Evolutionary conservation across 2,888 invertebrate genomes (phyloP).

Genomic region (Caenorhabditis sp.): DNA sequence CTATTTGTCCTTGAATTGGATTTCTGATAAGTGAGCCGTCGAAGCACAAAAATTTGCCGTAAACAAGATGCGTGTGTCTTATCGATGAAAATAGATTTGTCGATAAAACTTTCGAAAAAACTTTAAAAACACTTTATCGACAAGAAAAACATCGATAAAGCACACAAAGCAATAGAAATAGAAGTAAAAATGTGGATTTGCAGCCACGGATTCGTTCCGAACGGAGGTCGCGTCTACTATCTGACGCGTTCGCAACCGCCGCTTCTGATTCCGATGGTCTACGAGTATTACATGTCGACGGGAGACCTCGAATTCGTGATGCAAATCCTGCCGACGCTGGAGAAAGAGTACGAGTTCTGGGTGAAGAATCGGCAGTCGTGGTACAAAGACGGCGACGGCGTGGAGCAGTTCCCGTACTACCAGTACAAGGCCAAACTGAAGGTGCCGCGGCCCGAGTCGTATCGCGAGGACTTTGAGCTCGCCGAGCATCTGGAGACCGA

Average conservation of each 20-base stretch:
- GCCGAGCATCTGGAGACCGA: conserved; percentile 68
- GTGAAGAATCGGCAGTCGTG: conserved; percentile 83
- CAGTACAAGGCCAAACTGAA: conserved; percentile 87
- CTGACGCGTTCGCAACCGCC: conserved; percentile 81
- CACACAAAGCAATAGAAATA: not conserved
- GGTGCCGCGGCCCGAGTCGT: conserved; percentile 93
- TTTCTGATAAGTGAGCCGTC: too few species aligned
- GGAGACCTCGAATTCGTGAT: conserved; percentile 85
- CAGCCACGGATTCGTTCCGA: conserved; percentile 84
- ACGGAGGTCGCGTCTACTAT: conserved; percentile 92
- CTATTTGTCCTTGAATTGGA: too few species aligned
- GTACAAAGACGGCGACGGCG: conserved; percentile 65
- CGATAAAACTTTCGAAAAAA: too few species aligned
- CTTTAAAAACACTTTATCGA: too few species aligned
- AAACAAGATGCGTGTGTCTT: too few species aligned
- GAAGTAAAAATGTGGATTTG: conserved; percentile 12
- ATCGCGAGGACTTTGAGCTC: conserved; percentile 81
- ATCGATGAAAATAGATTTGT: too few species aligned
- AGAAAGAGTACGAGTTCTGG: conserved; percentile 85
- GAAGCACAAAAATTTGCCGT: too few species aligned
- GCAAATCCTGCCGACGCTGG: conserved; percentile 80
- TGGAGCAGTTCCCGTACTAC: conserved; percentile 83
- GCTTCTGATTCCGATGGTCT: conserved; percentile 85
- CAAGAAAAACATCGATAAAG: not conserved
- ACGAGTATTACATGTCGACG: conserved; percentile 86